These are phyloP conservation scores for Labeo catla DNA, from an alignment of 2,113 vertebrate species.

Conservation along the genomic window DNA sequence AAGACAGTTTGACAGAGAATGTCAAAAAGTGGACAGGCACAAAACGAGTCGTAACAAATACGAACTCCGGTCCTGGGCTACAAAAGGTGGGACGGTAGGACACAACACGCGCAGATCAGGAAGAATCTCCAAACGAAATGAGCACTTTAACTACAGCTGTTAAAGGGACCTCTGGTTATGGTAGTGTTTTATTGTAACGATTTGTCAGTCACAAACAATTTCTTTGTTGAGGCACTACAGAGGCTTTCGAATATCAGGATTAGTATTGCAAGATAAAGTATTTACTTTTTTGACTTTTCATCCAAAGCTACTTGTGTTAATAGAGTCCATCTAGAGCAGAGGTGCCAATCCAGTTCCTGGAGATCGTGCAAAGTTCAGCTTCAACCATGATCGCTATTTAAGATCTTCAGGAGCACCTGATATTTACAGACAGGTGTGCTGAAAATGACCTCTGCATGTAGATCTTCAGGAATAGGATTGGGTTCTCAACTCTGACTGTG, in stretches of 20 bases:
- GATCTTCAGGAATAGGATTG: too few relatives aligned
- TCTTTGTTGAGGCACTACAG: slow-evolving; percentile 1
- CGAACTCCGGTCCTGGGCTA: slow-evolving; percentile 86
- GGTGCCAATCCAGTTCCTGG: background rate
- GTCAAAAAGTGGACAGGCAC: slow-evolving; percentile 71
- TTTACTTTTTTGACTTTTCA: background rate
- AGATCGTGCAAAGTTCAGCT: background rate
- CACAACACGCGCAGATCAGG: slow-evolving; percentile 70
- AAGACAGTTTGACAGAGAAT: slow-evolving; percentile 84
- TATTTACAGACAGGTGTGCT: background rate
- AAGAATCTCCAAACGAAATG: slow-evolving; percentile 67
- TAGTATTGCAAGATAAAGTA: slow-evolving; percentile 21
- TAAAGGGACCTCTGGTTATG: slow-evolving; percentile 30
- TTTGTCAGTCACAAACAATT: background rate
- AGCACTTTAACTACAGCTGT: slow-evolving; percentile 60
- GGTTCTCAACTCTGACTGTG: too few relatives aligned
- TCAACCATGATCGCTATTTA: background rate
- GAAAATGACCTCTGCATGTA: background rate
- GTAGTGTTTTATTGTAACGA: slow-evolving; percentile 8
- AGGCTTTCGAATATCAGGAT: background rate
- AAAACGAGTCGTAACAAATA: slow-evolving; percentile 82
- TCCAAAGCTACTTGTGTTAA: background rate
- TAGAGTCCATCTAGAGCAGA: background rate
- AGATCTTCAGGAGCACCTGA: too few relatives aligned
- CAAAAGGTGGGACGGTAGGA: slow-evolving; percentile 68